Evolutionary conservation across 2,888 invertebrate genomes (phyloP), one percentile per base, ranked within the genome.

Genomic region (Andrena flavipes): DNA sequence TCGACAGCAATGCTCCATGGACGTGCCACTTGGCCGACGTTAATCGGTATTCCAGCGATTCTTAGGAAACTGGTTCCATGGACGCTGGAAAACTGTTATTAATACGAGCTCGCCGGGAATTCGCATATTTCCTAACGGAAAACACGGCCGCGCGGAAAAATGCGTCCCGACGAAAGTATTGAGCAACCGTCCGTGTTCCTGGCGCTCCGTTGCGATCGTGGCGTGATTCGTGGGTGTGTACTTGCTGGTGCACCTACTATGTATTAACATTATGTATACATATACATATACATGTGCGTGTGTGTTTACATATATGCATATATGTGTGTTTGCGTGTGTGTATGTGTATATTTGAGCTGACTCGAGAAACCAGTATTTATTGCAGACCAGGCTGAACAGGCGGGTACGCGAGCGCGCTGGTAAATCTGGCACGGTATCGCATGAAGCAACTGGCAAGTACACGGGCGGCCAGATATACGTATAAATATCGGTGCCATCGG

Each of bases 361-460:
- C 68, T 49, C 70, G 76, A 23, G 81, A 73, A 83, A 80, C 76
- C 83, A 75, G 83, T 86, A 85, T 86, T 86, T 84, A 86, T 84
- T 69, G 80, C 82, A 59, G 54, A 49, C 51, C 79, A 42, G 30
- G 56, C 29, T 59, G 64, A 62, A 48, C 56, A 59, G 70, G 7
- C 60, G 49, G 69, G 54, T 26, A 59, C 49, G 81, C 42, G 42
- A 73, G 56, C 49, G 30, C 73, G 72, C 78, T 75, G 81, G 80
- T 84, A 84, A 84, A 84, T 84, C 84, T 84, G 62, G 85, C 85
- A 82, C 84, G 78, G 74, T 85, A 78, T 81, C 84, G 84, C 85
- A 84, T 79, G 85, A 84, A 84, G 84, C 80, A 77, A 84, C 84
- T 68, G 73, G 82, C 84, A 72, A 79, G 79, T 82, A 84, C 84